Evolutionary conservation across 1,140 invertebrate species (phyloP), one percentile per base, ranked within the genome.

Genomic region (Drosophila kikkawai): DNA sequence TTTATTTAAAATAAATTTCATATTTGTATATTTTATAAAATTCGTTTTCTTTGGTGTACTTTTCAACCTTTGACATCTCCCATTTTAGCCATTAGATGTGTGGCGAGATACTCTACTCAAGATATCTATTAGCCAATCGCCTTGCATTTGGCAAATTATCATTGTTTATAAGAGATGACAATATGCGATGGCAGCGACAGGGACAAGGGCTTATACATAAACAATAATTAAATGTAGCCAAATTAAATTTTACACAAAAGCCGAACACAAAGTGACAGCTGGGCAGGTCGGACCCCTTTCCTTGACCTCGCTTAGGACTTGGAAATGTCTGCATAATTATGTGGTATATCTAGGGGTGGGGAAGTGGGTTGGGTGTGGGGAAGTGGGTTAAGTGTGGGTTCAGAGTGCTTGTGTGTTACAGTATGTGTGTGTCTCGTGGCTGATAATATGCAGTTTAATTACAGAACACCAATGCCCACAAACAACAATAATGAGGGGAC

Each of bases 211-310:
- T 34, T 69, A 51, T 79, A 59, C 86, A 90, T 85, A 90, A 88
- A 90, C 85, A 90, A 88, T 88, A 88, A 91, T 90, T 90, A 90
- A 90, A 85, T 90, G 85, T 82, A 75, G 81, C 82, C 86, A 90
- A 88, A 88, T 88, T 85, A 82, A 84, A 85, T 85, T 90, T 88
- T 61, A 75, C 63, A 68, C 70, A 85, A 78, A 81, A 74, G 67
- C 81, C 55, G 74, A 79, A 81, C 82, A 73, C 69, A 85, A 75
- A 75, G 69, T 90, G 85, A 82, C 85, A 90, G 85, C 75, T 82
- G 75, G 81, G 78, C 69, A 29, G 78, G 70, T 45, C 41, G 69
- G 3, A 4, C n/a, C 42, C 9, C 45, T 64, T 12, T 48, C 41
- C 39, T 51, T 19, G 47, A 39, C 65, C 66, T 39, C 36, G 8